Conservation (phyloP, 2,888 invertebrate species). For the Drosophila limbata region DNA sequence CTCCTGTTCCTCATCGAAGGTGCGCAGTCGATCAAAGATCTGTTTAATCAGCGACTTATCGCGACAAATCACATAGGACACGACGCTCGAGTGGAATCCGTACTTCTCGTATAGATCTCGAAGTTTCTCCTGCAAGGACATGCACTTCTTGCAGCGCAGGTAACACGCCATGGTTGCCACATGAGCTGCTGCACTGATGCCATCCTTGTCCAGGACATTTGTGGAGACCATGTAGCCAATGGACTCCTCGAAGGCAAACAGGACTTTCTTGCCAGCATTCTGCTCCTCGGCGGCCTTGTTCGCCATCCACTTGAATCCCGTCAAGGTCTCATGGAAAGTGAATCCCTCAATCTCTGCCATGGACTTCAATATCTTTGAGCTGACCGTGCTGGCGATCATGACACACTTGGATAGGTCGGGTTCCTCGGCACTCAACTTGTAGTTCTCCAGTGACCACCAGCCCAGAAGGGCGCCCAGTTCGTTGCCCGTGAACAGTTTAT, state of each 20-base stretch:
- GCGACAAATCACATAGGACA: conserved; percentile 95
- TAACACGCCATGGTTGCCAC: conserved; percentile 91
- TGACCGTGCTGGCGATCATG: conserved; percentile 97
- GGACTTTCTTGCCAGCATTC: conserved; percentile 90
- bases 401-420: conserved; percentile 88
- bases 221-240: conserved; percentile 98
- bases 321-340: conserved; percentile 94
- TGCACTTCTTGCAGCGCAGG: conserved; percentile 87
- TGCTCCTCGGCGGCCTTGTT: conserved; percentile 92
- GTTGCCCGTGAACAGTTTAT: conserved; percentile 92
- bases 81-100: conserved; percentile 94
- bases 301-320: conserved; percentile 99
- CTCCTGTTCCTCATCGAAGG: conserved; percentile 86
- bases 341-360: conserved; percentile 93
- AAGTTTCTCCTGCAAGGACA: conserved; percentile 88
- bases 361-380: conserved; percentile 95
- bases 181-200: conserved; percentile 95
- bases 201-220: conserved; percentile 97
- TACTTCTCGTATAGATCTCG: conserved; percentile 92
- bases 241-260: conserved; percentile 99
- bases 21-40: conserved; percentile 94
- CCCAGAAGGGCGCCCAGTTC: conserved; percentile 97
- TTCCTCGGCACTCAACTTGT: conserved; percentile 85
- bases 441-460: conserved; percentile 94
- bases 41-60: conserved; percentile 88